Evolutionary conservation across 2,888 invertebrate species (phyloP).

Genomic region (Melanotus villosus): DNA sequence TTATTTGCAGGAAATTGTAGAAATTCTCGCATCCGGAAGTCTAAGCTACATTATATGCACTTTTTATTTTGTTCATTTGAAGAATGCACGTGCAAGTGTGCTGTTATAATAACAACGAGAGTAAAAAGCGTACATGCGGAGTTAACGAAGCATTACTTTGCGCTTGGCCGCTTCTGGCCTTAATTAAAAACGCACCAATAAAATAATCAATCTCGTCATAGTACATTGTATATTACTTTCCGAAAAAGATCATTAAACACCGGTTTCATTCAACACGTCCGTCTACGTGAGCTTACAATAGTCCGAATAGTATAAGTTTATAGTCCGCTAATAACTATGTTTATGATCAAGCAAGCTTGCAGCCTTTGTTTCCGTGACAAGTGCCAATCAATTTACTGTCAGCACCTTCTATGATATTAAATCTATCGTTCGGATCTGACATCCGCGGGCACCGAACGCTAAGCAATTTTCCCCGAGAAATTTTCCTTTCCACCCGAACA

Average conservation of each 20-base stretch:
- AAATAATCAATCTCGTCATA: conserved; percentile 24
- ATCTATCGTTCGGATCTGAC: conserved; percentile 19
- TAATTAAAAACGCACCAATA: conserved; percentile 28
- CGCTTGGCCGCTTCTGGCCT: conserved; percentile 9
- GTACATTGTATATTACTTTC: conserved; percentile 3
- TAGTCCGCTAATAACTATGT: conserved; percentile 38
- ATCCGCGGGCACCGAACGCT: background rate
- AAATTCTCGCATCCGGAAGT: background rate
- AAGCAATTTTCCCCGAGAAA: background rate
- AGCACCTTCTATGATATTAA: conserved; percentile 26
- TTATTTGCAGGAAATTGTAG: background rate
- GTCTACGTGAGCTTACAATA: conserved; percentile 24
- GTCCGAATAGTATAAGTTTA: conserved; percentile 17
- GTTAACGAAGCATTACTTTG: conserved; percentile 28
- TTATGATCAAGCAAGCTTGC: conserved; percentile 33
- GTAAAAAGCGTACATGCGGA: conserved; percentile 12
- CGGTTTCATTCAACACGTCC: conserved; percentile 35
- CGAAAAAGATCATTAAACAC: conserved; percentile 35
- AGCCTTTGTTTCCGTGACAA: conserved; percentile 43
- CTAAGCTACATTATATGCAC: background rate
- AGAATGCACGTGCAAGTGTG: conserved; percentile 15
- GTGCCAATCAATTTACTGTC: conserved; percentile 42
- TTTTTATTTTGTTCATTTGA: background rate
- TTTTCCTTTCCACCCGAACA: background rate
- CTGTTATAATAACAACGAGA: background rate